Conservation (phyloP, 30 jellyfish, hydroid and myxozoan genomes). For the Hydractinia symbiolongicarpus region DNA sequence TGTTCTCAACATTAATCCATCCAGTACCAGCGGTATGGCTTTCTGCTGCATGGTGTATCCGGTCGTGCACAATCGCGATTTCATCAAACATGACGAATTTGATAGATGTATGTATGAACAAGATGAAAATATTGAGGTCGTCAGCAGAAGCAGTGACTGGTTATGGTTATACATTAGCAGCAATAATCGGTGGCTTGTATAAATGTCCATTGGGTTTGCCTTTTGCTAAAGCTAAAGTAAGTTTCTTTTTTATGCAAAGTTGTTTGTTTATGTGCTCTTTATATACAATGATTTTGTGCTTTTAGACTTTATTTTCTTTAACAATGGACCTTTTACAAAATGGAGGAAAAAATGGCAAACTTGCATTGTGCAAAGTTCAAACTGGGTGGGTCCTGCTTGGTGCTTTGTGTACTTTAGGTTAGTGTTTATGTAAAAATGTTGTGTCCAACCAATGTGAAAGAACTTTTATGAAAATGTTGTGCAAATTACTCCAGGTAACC, state of each 20-base stretch:
- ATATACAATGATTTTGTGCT: background rate
- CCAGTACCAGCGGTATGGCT: conserved; percentile 99
- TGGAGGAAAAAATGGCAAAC: conserved; percentile 50
- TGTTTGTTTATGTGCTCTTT: background rate
- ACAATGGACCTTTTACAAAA: conserved; percentile 71
- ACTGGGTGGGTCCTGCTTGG: conserved; percentile 97
- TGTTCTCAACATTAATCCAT: conserved; percentile 83
- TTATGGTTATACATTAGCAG: conserved; percentile 90
- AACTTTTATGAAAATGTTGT: no score
- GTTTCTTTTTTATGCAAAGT: background rate
- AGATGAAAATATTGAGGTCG: conserved; percentile 67
- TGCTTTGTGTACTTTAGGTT: conserved; percentile 79
- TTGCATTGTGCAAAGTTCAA: conserved; percentile 49
- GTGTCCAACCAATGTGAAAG: no score
- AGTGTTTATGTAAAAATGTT: background rate
- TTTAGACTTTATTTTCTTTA: conserved; percentile 66
- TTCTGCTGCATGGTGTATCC: conserved; percentile 98
- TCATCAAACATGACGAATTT: conserved; percentile 68
- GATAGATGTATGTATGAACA: conserved; percentile 64
- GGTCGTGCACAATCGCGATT: conserved; percentile 85
- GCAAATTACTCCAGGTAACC: no score
- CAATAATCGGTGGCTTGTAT: conserved; percentile 88
- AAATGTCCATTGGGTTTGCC: conserved; percentile 95
- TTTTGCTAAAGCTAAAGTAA: conserved; percentile 70
- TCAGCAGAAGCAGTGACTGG: conserved; percentile 88